A percentile compares a stretch with the other conserved stretches of the same genome.
Conservation (phyloP, 2,113 vertebrate genomes). For the Tragelaphus buxtoni region DNA sequence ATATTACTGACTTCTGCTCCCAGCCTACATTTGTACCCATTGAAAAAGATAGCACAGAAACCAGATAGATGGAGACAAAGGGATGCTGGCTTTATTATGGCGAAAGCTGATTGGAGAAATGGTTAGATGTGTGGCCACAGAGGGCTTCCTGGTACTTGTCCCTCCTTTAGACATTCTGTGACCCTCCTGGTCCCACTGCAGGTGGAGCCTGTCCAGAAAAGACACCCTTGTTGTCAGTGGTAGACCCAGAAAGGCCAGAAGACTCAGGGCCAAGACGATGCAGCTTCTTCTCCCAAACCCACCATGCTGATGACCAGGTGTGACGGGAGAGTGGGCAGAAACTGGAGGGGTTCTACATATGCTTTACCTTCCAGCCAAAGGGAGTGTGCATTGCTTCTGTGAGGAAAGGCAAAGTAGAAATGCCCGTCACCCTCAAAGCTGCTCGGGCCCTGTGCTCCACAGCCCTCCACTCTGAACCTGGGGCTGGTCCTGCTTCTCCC, state of each 20-base stretch:
- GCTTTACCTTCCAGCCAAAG: neutral
- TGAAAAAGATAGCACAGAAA: neutral
- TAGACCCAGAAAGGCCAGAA: neutral
- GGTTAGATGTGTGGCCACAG: accelerated
- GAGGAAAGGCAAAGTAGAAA: neutral
- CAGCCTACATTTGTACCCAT: neutral
- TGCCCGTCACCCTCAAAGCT: neutral
- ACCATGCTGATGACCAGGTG: neutral
- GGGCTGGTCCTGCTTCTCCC: neutral
- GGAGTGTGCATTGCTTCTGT: neutral
- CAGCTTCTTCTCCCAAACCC: neutral
- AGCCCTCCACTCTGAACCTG: neutral
- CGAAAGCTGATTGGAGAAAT: neutral
- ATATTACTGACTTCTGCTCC: neutral
- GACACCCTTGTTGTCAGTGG: neutral
- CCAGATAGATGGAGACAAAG: neutral
- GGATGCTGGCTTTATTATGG: neutral
- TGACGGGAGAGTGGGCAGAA: neutral
- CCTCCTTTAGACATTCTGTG: neutral
- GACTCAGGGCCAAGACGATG: neutral
- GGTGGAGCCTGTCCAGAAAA: neutral
- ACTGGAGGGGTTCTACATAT: neutral
- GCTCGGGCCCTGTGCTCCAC: accelerated
- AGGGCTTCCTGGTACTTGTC: neutral
- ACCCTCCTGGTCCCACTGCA: accelerated